Evolutionary conservation across 2,888 invertebrate species (phyloP).

Genomic region (Plemyria rubiginata): DNA sequence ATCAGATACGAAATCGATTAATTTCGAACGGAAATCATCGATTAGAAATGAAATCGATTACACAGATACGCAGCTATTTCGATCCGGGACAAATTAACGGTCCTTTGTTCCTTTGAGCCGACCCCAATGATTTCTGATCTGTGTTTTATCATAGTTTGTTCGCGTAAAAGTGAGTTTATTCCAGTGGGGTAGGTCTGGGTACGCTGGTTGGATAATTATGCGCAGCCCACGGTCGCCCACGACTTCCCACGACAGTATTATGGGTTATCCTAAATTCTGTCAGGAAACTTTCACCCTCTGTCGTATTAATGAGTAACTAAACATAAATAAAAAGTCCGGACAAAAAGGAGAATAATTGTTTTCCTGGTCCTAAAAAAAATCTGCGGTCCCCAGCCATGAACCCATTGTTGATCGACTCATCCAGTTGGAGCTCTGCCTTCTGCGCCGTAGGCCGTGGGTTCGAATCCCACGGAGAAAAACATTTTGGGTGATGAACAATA

Average conservation of each 20-base stretch:
- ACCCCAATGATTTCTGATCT: slow-evolving; percentile 46
- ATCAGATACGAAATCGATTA: slow-evolving; percentile 30
- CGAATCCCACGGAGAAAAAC: no score
- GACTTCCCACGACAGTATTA: slow-evolving; percentile 58
- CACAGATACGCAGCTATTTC: slow-evolving; percentile 53
- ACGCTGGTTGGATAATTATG: slow-evolving; percentile 60
- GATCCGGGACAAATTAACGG: slow-evolving; percentile 58
- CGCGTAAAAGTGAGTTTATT: neutral
- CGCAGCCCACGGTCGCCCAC: slow-evolving; percentile 65
- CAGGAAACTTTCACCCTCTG: slow-evolving; percentile 71
- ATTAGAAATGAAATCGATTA: slow-evolving; percentile 55
- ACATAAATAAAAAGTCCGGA: no score
- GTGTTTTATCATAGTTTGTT: slow-evolving; percentile 3
- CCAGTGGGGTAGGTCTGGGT: slow-evolving; percentile 45
- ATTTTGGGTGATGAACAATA: no score
- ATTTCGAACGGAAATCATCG: slow-evolving; percentile 32
- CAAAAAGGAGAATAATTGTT: no score
- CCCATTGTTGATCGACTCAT: no score
- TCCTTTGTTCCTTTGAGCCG: slow-evolving; percentile 52
- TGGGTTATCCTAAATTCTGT: slow-evolving; percentile 33
- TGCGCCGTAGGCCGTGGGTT: no score
- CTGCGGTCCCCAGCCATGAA: no score
- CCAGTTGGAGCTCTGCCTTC: no score
- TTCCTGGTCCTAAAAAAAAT: no score
- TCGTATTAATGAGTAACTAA: neutral